phyloP scores from a whole-genome alignment of 1,140 invertebrate species.

The Trichonephila clavipes region DNA sequence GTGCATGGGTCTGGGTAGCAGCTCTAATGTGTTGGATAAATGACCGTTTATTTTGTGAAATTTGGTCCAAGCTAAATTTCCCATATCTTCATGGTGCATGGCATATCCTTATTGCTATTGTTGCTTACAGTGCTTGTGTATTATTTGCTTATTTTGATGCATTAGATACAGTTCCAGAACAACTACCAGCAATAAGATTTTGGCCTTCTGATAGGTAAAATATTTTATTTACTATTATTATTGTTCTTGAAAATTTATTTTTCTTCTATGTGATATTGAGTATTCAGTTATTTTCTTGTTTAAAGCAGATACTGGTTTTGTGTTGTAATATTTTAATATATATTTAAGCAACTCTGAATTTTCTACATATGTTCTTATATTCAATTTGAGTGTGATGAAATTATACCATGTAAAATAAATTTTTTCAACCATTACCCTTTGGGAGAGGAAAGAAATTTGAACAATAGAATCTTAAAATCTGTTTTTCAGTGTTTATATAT shows the following conservation, averaged over 20 bases:
- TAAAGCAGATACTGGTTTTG: too few relatives aligned
- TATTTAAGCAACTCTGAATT: too few relatives aligned
- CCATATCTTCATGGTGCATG: slow-evolving; percentile 90
- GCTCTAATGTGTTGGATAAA: slow-evolving; percentile 89
- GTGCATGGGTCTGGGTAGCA: slow-evolving; percentile 85
- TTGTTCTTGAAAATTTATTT: neutral
- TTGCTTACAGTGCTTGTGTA: slow-evolving; percentile 87
- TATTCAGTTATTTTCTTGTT: too few relatives aligned
- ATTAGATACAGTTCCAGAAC: slow-evolving; percentile 86
- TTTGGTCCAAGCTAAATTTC: slow-evolving; percentile 88
- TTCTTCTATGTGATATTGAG: too few relatives aligned
- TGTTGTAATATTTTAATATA: too few relatives aligned
- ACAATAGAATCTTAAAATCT: too few relatives aligned
- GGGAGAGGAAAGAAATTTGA: too few relatives aligned
- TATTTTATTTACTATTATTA: neutral
- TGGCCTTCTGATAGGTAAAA: slow-evolving; percentile 85
- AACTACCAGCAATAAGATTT: slow-evolving; percentile 86
- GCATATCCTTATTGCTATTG: slow-evolving; percentile 90
- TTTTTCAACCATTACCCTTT: too few relatives aligned
- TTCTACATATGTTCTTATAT: too few relatives aligned
- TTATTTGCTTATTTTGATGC: slow-evolving; percentile 90
- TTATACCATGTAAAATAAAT: too few relatives aligned
- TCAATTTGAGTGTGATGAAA: too few relatives aligned
- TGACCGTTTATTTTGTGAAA: slow-evolving; percentile 89
- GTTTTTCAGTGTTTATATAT: too few relatives aligned